A percentile compares a stretch with the other conserved stretches of the same genome.
phyloP scores from a whole-genome alignment of 1,140 invertebrate genomes.

The Heliconius himera region DNA sequence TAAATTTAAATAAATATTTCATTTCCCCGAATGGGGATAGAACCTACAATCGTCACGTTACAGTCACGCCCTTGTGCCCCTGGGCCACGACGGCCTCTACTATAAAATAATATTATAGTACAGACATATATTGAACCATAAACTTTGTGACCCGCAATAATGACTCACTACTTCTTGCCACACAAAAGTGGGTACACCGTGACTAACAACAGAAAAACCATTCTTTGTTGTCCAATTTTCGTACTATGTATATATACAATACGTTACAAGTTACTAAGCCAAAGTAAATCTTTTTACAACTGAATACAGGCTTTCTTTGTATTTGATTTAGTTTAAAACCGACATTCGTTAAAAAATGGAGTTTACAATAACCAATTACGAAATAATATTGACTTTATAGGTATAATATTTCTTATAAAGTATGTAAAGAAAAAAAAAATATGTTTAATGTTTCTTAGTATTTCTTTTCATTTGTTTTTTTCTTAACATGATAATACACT shows the following conservation, averaged over 20 bases:
- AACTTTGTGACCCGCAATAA: neutral
- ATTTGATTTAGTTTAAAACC: neutral
- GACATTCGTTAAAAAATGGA: neutral
- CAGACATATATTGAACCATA: neutral
- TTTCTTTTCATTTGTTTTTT: too few relatives aligned
- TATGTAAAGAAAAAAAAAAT: neutral
- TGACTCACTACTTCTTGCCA: neutral
- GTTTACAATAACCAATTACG: neutral
- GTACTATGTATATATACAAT: neutral
- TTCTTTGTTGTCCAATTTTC: neutral
- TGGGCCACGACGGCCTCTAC: too few relatives aligned
- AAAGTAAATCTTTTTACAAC: conserved; percentile 1
- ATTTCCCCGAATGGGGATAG: too few relatives aligned
- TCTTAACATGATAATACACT: too few relatives aligned
- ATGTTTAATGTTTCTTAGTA: neutral
- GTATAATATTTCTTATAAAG: neutral
- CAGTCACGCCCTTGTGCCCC: too few relatives aligned
- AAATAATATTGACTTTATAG: neutral
- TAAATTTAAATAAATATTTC: too few relatives aligned
- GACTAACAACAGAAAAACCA: neutral
- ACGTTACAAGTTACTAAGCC: neutral
- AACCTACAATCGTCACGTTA: too few relatives aligned
- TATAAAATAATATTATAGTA: neutral
- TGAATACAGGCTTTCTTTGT: neutral
- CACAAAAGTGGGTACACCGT: conserved; percentile 10